Evolutionary conservation across 92 coral and sea anemone species (phyloP).

Genomic region (Scolanthus callimorphus): DNA sequence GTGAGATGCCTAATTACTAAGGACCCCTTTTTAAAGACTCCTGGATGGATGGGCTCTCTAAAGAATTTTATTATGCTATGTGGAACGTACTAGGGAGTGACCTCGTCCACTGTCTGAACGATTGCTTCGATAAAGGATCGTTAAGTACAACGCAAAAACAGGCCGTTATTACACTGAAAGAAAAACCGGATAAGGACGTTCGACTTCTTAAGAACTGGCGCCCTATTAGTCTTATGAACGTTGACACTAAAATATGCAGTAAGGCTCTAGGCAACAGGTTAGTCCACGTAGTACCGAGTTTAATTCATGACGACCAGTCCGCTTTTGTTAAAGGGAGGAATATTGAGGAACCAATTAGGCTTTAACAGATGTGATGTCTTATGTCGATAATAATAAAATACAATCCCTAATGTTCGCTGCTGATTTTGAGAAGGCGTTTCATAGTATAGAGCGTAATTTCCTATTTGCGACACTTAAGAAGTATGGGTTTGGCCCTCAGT

Average conservation of each 20-base stretch:
- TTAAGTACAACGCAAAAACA: neutral
- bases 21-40: too few relatives aligned
- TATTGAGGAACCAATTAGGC: too few relatives aligned
- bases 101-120: neutral
- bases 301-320: too few relatives aligned
- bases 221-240: conserved; percentile 2
- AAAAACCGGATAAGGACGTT: neutral
- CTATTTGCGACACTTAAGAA: too few relatives aligned
- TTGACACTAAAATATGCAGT: neutral
- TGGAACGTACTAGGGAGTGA: neutral
- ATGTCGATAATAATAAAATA: too few relatives aligned
- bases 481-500: too few relatives aligned
- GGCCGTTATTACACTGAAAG: neutral
- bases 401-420: too few relatives aligned
- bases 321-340: too few relatives aligned
- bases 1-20: too few relatives aligned
- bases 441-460: too few relatives aligned
- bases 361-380: too few relatives aligned
- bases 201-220: neutral
- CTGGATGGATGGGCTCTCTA: neutral
- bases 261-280: conserved; percentile 3
- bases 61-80: neutral
- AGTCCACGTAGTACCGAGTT: conserved; percentile 1
- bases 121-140: neutral
- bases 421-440: too few relatives aligned